Base-by-base conservation (phyloP, 1,140 invertebrate species). In the Cecropterus lyciades region DNA sequence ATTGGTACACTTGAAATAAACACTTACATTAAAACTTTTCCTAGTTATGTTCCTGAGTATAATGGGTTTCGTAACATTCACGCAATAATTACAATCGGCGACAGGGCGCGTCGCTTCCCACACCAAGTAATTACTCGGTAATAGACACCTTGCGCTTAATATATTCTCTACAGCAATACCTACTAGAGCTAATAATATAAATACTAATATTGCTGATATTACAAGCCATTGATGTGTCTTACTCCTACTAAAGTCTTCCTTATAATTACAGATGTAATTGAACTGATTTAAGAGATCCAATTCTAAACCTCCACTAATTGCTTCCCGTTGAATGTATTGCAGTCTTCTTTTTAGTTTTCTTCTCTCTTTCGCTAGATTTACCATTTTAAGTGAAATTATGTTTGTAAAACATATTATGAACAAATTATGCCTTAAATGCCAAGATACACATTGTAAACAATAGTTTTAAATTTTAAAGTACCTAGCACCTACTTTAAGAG, bases 31-130 rank as follows among this genome's bases (percentile, higher is more conserved):
- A 88, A 97, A 97, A 69, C 95, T 92, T 67, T 95, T 91, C 57
- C 92, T 93, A 0, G 95, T 95, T 51, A 95, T 75, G 89, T 97
- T 97, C 46, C 84, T 73, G 62, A 95, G 82, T 48, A 96, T 91
- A 60, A 95, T 92, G 40, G 96, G 93, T 69, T 93, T 94, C 24
- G 87, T 83, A 60, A 94, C 86, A 11, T 96, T 92, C 57, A 92
- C 85, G 89, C 96, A 97, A 84, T 96, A 96, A 67, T 93, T 90
- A 82, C 97, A 98, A 82, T 97, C 94, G 5, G 96, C 95, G n/a
- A 96, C 92, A 10, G 97, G 97, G 64, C 97, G 92, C 9, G 96
- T 96, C 42, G 96, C 95, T 91, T 98, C 97, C 95, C 96, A 97
- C 27, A 97, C 92, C 45, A 98, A 92, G 79, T 96, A 96, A 92